These are phyloP conservation scores for Diabrotica virgifera DNA, from an alignment of 1,140 invertebrate genomes.

Conservation along the genomic window DNA sequence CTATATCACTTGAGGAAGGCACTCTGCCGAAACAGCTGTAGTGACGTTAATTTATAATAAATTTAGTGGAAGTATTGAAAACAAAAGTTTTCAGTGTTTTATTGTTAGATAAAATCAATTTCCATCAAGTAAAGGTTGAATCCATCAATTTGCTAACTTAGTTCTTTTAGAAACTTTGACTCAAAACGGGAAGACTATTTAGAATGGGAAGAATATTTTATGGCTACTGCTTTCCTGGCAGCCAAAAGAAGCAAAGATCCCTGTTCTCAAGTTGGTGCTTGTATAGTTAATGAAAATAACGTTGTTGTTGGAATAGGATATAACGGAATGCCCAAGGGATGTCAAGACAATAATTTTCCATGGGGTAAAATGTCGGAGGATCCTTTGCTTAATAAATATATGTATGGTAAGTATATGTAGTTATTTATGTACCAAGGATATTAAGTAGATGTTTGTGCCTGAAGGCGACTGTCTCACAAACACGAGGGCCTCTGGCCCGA, in stretches of 20 bases:
- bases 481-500: no score
- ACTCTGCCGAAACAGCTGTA: no score
- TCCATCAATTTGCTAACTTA: conserved; percentile 1
- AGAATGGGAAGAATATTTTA: conserved; percentile 89
- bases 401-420: conserved; percentile 78
- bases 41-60: no score
- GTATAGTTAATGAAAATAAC: conserved; percentile 86
- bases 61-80: no score
- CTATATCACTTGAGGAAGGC: no score
- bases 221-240: conserved; percentile 80
- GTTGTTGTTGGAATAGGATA: conserved; percentile 92
- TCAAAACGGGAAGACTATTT: conserved; percentile 40
- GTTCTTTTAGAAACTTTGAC: conserved; percentile 27
- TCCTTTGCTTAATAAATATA: conserved; percentile 71
- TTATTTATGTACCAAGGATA: no score
- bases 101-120: no score
- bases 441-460: no score
- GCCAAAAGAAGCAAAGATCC: conserved; percentile 94
- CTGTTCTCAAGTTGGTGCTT: conserved; percentile 86
- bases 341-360: conserved; percentile 83
- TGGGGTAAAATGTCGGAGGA: conserved; percentile 67
- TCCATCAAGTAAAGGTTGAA: no score
- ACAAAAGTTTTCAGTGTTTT: no score
- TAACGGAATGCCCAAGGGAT: conserved; percentile 92
- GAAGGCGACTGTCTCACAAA: no score